A percentile compares a stretch with the other conserved stretches of the same genome.
These are phyloP conservation scores for Tetramorium parvispinum DNA, from an alignment of 1,140 invertebrate genomes.

Conservation along the genomic window DNA sequence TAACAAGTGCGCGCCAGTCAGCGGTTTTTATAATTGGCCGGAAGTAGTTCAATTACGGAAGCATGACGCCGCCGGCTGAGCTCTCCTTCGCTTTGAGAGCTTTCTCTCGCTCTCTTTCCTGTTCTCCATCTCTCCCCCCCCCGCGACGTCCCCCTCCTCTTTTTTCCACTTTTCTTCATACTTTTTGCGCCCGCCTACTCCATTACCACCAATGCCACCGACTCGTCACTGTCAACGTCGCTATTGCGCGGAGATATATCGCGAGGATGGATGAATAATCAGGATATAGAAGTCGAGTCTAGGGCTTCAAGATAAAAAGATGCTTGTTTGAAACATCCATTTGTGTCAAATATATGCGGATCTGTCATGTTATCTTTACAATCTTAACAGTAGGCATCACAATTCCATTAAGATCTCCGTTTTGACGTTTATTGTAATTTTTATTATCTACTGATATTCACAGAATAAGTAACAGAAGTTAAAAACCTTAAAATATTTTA, in stretches of 20 bases:
- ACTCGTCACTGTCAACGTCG: slow-evolving; percentile 50
- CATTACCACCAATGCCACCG: slow-evolving; percentile 46
- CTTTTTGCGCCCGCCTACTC: slow-evolving; percentile 18
- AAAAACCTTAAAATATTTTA: neutral
- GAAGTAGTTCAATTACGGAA: slow-evolving; percentile 80
- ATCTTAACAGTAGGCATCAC: neutral
- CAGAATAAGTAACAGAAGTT: neutral
- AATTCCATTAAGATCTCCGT: neutral
- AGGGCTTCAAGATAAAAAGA: neutral
- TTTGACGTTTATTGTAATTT: neutral
- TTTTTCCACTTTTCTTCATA: slow-evolving; percentile 2
- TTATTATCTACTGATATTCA: neutral
- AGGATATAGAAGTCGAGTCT: slow-evolving; percentile 42
- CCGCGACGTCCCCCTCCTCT: neutral
- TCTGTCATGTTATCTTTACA: neutral
- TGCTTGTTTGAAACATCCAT: neutral
- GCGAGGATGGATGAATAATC: slow-evolving; percentile 43
- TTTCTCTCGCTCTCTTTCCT: slow-evolving; percentile 49
- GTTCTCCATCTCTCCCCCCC: neutral
- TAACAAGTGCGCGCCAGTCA: slow-evolving; percentile 74
- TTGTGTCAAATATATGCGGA: neutral
- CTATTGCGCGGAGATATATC: slow-evolving; percentile 49
- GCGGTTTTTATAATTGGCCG: slow-evolving; percentile 80
- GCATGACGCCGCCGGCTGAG: slow-evolving; percentile 62
- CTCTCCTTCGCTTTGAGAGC: slow-evolving; percentile 55